These are phyloP conservation scores for Conus canariensis DNA, from an alignment of 2,888 invertebrate species.

Conservation along the genomic window DNA sequence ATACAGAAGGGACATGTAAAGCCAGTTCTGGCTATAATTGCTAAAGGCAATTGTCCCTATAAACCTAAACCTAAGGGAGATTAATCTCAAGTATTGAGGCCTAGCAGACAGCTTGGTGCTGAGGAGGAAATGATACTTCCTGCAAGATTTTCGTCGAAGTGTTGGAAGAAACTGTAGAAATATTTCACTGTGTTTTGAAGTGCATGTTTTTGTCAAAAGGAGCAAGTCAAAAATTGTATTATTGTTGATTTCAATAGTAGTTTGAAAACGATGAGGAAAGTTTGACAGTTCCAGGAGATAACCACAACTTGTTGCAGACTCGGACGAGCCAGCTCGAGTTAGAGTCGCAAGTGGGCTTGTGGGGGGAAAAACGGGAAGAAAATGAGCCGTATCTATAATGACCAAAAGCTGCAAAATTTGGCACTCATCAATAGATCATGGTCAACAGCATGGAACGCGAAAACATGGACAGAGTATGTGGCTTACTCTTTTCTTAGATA, in stretches of 20 bases:
- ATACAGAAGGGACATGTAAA: no score
- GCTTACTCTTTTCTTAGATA: no score
- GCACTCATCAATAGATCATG: slow-evolving; percentile 52
- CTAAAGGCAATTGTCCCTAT: no score
- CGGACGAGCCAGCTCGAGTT: no score
- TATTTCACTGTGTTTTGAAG: not conserved
- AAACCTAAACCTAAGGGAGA: not conserved
- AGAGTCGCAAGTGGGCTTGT: no score
- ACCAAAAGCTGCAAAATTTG: slow-evolving; percentile 58
- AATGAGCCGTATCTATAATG: slow-evolving; percentile 63
- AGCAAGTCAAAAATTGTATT: not conserved
- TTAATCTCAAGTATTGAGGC: not conserved
- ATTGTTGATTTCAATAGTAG: not conserved
- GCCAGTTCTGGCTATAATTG: no score
- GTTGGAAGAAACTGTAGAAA: not conserved
- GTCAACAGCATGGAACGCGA: slow-evolving; percentile 44
- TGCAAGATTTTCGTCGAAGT: not conserved
- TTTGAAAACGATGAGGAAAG: not conserved
- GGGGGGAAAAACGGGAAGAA: not conserved
- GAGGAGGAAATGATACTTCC: not conserved
- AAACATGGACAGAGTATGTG: slow-evolving; percentile 44
- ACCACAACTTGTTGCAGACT: no score
- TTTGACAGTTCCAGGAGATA: no score
- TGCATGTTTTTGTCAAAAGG: no score
- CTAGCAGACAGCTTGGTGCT: slow-evolving; percentile 24